phyloP scores from a whole-genome alignment of 2,113 vertebrate species.

The Apeltes quadracus region DNA sequence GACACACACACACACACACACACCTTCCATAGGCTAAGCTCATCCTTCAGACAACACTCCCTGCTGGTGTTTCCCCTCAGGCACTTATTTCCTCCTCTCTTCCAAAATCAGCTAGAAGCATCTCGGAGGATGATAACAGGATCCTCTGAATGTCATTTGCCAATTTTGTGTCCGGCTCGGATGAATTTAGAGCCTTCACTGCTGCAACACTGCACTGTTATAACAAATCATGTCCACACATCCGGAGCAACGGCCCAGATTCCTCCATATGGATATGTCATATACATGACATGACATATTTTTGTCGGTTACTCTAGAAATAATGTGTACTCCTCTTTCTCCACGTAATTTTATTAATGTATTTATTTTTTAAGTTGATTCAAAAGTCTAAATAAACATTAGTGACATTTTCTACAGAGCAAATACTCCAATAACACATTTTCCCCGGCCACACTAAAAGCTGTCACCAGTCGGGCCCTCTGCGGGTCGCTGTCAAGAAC shows the following conservation, averaged over 20 bases:
- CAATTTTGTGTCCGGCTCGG: slow-evolving; percentile 4
- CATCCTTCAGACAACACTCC: slow-evolving; percentile 13
- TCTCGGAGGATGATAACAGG: slow-evolving; percentile 13
- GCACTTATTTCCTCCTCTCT: slow-evolving; percentile 18
- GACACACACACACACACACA: neutral
- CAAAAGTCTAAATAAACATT: neutral
- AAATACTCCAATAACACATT: neutral
- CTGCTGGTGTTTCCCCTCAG: slow-evolving; percentile 13
- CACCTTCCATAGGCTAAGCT: slow-evolving; percentile 7
- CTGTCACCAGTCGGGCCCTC: neutral
- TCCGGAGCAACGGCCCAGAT: slow-evolving; percentile 21
- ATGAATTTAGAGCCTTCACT: slow-evolving; percentile 14
- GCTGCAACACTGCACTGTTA: slow-evolving; percentile 1
- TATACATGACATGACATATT: slow-evolving; percentile 49
- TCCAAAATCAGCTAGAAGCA: slow-evolving; percentile 36
- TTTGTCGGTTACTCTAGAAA: neutral
- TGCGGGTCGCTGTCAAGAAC: neutral
- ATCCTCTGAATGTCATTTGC: slow-evolving; percentile 35
- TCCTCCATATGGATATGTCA: slow-evolving; percentile 32
- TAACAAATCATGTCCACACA: slow-evolving; percentile 31
- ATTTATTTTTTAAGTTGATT: neutral
- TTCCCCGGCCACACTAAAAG: neutral
- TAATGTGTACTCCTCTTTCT: neutral
- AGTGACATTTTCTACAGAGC: neutral
- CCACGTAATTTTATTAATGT: no score